phyloP scores from a whole-genome alignment of 2,888 invertebrate species.

The Drosophila eohydei region DNA sequence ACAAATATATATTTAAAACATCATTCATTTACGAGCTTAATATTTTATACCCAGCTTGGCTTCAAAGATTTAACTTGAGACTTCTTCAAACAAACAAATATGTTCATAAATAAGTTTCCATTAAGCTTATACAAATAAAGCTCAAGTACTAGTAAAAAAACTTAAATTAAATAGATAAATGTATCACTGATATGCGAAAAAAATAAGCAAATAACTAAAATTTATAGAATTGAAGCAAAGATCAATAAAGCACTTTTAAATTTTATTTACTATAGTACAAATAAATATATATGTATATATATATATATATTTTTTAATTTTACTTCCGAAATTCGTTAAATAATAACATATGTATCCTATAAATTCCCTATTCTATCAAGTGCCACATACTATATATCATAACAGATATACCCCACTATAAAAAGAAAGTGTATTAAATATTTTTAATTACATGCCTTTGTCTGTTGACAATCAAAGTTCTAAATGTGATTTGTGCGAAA shows the following conservation, averaged over 20 bases:
- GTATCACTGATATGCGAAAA: constrained; percentile 20
- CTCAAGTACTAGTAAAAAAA: background rate
- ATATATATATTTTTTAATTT: background rate
- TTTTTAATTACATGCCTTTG: constrained; percentile 13
- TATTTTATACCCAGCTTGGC: background rate
- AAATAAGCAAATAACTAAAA: background rate
- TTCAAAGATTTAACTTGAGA: background rate
- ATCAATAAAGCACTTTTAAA: background rate
- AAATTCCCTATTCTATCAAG: background rate
- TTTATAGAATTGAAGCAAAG: background rate
- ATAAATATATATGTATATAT: too few relatives aligned
- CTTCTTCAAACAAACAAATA: background rate
- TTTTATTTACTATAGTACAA: background rate
- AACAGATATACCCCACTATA: background rate
- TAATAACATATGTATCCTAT: background rate
- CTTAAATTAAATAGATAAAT: constrained; percentile 33
- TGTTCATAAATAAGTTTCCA: background rate
- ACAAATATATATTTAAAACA: background rate
- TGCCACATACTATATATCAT: background rate
- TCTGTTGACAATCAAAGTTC: constrained; percentile 6
- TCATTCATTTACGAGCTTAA: background rate
- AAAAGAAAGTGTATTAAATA: background rate
- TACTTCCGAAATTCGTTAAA: background rate
- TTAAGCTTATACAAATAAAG: constrained; percentile 30
- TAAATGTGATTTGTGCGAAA: constrained; percentile 14